phyloP scores from a whole-genome alignment of 2,888 invertebrate genomes.

The Ophion slaviceki region DNA sequence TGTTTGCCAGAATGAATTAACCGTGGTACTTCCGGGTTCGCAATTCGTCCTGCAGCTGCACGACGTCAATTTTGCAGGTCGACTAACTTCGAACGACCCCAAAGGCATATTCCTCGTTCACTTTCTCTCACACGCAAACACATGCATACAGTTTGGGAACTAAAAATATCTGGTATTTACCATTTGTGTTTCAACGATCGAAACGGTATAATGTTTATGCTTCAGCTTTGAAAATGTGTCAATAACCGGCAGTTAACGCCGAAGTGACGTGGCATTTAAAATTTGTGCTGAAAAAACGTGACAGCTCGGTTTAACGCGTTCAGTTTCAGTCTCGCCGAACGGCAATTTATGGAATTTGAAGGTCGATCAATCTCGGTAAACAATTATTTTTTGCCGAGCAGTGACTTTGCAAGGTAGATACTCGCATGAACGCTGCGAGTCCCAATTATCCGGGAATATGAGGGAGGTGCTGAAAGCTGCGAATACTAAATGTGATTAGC shows the following conservation, averaged over 20 bases:
- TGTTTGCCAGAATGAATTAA: conserved; percentile 31
- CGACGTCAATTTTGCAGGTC: conserved; percentile 50
- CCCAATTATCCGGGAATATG: background rate
- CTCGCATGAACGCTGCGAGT: background rate
- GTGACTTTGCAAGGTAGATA: no score
- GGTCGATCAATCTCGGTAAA: background rate
- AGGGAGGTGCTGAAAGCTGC: background rate
- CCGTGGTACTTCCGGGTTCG: conserved; percentile 17
- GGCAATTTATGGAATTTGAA: no score
- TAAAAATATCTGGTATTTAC: background rate
- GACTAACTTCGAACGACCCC: conserved; percentile 34
- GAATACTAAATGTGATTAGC: background rate
- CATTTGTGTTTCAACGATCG: no score
- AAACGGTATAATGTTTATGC: no score
- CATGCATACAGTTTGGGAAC: conserved; percentile 6
- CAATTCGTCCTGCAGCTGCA: conserved; percentile 56
- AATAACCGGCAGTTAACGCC: no score
- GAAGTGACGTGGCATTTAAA: no score
- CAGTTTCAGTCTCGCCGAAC: no score
- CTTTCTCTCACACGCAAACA: conserved; percentile 2
- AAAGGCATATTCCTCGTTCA: conserved; percentile 29
- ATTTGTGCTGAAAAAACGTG: no score
- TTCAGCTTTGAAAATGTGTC: no score
- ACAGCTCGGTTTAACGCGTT: no score
- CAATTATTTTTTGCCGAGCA: background rate